Evolutionary conservation across 2,113 vertebrate species (phyloP).

Genomic region (Apaloderma vittatum): DNA sequence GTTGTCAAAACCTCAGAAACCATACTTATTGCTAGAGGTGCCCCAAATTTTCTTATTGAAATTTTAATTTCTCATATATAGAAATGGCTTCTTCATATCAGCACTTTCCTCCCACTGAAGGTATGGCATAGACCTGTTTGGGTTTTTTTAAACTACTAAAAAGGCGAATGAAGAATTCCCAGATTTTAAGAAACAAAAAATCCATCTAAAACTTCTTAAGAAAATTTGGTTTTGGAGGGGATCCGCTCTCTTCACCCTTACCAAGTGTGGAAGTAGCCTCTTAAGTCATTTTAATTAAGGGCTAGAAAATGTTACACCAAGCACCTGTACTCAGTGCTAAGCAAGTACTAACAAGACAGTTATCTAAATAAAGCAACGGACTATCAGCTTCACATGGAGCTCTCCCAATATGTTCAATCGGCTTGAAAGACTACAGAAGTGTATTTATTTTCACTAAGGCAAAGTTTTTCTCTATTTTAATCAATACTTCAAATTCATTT

Average conservation of each 20-base stretch:
- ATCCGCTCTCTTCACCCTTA: not conserved
- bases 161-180: not conserved
- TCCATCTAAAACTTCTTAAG: not conserved
- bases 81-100: not conserved
- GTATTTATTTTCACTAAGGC: not conserved
- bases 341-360: slow-evolving; percentile 5
- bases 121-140: not conserved
- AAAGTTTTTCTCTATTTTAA: not conserved
- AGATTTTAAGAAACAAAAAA: not conserved
- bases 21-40: not conserved
- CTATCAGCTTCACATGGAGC: not conserved
- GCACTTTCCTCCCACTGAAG: not conserved
- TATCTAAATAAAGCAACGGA: slow-evolving; percentile 45
- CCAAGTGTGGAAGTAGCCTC: not conserved
- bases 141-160: not conserved
- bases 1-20: not conserved
- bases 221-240: not conserved
- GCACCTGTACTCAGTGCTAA: not conserved
- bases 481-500: not conserved
- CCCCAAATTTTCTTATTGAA: not conserved
- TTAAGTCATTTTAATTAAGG: not conserved
- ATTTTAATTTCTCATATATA: not conserved
- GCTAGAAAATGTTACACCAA: slow-evolving; percentile 18
- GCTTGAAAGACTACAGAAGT: not conserved
- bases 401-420: not conserved